Evolutionary conservation across 2,888 invertebrate genomes (phyloP).

Genomic region (Amiota minor): DNA sequence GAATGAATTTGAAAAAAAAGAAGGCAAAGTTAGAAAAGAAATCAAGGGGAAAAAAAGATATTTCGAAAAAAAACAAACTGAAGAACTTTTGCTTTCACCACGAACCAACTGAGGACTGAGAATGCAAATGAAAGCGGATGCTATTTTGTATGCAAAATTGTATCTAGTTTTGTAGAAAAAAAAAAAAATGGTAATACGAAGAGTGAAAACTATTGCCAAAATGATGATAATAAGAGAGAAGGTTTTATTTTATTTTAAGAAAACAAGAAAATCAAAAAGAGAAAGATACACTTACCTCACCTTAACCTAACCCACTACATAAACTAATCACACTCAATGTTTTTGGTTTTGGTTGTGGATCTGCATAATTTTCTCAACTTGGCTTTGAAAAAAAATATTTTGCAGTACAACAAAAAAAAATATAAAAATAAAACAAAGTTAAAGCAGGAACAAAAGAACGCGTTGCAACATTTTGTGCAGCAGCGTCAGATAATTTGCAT

Average conservation of each 20-base stretch:
- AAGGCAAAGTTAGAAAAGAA: background rate
- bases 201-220: too few relatives aligned
- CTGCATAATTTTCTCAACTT: constrained; percentile 28
- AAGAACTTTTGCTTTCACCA: constrained; percentile 21
- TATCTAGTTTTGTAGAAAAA: background rate
- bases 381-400: constrained; percentile 26
- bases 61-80: background rate
- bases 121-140: background rate
- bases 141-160: constrained; percentile 15
- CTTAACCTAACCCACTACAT: too few relatives aligned
- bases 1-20: background rate
- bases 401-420: background rate
- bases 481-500: constrained; percentile 18
- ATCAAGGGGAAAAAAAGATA: background rate
- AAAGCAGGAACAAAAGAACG: background rate
- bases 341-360: constrained; percentile 2
- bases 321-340: too few relatives aligned
- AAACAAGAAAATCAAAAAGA: background rate
- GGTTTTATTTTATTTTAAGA: too few relatives aligned
- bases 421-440: background rate
- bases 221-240: too few relatives aligned
- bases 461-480: constrained; percentile 7
- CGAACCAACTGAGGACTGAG: background rate
- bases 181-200: background rate
- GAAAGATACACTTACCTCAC: background rate